Evolutionary conservation across 1,140 invertebrate species (phyloP).

Genomic region (Lordiphosa mommai): DNA sequence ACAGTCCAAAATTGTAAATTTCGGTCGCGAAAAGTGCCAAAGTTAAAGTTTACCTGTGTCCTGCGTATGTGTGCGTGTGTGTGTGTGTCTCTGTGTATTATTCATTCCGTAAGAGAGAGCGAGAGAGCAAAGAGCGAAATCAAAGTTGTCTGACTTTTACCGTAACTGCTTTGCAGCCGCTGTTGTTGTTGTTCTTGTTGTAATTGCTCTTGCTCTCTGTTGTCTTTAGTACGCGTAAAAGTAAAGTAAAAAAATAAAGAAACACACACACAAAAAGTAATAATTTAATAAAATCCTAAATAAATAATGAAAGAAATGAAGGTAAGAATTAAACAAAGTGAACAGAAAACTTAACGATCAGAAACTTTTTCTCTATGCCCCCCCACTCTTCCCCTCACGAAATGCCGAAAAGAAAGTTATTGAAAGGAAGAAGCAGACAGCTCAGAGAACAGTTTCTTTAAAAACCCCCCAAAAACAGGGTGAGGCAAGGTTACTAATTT

Average conservation of each 20-base stretch:
- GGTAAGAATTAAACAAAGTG: slow-evolving; percentile 66
- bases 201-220: slow-evolving; percentile 32
- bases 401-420: slow-evolving; percentile 13
- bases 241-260: slow-evolving; percentile 18
- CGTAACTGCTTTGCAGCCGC: slow-evolving; percentile 1
- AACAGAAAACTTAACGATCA: slow-evolving; percentile 50
- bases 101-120: slow-evolving; percentile 11
- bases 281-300: slow-evolving; percentile 38
- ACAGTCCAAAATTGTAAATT: slow-evolving; percentile 45
- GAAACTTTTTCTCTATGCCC: slow-evolving; percentile 19
- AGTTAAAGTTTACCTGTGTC: slow-evolving; percentile 28
- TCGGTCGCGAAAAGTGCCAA: slow-evolving; percentile 72
- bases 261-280: slow-evolving; percentile 40
- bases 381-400: slow-evolving; percentile 1
- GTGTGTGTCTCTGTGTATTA: slow-evolving; percentile 40
- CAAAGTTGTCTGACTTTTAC: slow-evolving; percentile 6
- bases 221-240: slow-evolving; percentile 49
- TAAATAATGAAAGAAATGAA: slow-evolving; percentile 55
- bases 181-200: slow-evolving; percentile 40
- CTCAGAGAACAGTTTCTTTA: too few relatives aligned
- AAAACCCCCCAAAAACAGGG: too few relatives aligned
- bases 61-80: slow-evolving; percentile 45
- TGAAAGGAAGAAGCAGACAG: slow-evolving; percentile 2
- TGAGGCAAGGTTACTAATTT: too few relatives aligned
- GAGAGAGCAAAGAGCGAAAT: slow-evolving; percentile 9